Base-by-base conservation (phyloP, 2,888 invertebrate genomes). In the Amiota communis region DNA sequence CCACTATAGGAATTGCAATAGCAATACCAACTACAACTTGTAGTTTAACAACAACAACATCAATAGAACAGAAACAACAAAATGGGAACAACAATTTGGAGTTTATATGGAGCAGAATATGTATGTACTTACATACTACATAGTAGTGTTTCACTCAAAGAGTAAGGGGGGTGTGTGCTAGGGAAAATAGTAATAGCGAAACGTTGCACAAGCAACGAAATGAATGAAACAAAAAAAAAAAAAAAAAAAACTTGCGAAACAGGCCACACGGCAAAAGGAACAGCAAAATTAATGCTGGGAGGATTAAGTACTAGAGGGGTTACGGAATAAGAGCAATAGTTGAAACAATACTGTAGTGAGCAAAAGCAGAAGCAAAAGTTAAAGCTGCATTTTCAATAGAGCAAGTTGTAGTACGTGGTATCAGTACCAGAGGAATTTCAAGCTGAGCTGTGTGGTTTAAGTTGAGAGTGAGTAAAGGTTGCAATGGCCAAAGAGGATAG, bases 21-120 rank as follows among this genome's bases (percentile, higher is more conserved):
- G 23, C 23, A 69, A 74, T 61, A 73, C 75, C 73, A 70, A 69
- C 78, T 70, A 76, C 73, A 70, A 69, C 78, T 70, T 68, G 47
- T 65, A 75, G 79, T 72, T 36, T 6, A 36, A 83, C 82, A 83
- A 83, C 82, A 64, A 76, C 61, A 71, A 11, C 56, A 13, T 46
- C 73, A 74, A 59, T 51, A 76, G 69, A 56, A n/a, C n/a, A 9
- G 68, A 48, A 11, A 48, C 47, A 65, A 56, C 15, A 75, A 20
- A 72, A 57, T 48, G 36, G 63, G 17, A 20, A 63, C 23, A 63
- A 63, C 17, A 48, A 63, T 46, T 51, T 23, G 51, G 59, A 36
- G 36, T 36, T 36, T 36, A 36, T 36, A 36, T 36, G 36, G 36
- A 36, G 36, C 36, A 36, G 36, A 36, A 36, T 36, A 36, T 36